Percentiles rank a stretch among this genome's conserved stretches.
These are phyloP conservation scores for Botrylloides violaceus DNA, from an alignment of 23 tunicate species.

Conservation along the genomic window DNA sequence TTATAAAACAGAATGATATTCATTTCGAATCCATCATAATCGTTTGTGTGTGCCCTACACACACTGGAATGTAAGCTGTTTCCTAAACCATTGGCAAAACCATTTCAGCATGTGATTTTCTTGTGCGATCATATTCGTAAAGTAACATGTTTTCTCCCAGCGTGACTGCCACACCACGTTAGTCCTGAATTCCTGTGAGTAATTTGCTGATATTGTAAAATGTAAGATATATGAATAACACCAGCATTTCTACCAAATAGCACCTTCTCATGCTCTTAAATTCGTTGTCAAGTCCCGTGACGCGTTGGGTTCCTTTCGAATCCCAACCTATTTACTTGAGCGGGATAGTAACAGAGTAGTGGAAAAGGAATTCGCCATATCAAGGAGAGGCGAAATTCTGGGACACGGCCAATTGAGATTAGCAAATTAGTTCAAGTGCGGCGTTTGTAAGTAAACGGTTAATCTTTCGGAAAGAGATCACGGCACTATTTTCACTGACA, in stretches of 20 bases:
- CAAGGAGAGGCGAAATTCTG: not conserved
- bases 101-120: too few relatives aligned
- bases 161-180: too few relatives aligned
- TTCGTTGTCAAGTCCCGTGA: not conserved
- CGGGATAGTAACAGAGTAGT: not conserved
- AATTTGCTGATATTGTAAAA: too few relatives aligned
- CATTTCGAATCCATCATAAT: too few relatives aligned
- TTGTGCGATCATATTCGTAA: too few relatives aligned
- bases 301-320: not conserved
- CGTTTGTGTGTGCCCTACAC: too few relatives aligned
- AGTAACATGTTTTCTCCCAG: too few relatives aligned
- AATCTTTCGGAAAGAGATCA: not conserved
- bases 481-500: not conserved
- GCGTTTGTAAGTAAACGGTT: not conserved
- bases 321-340: not conserved
- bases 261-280: not conserved
- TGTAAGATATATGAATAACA: too few relatives aligned
- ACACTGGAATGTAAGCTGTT: too few relatives aligned
- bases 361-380: not conserved
- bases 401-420: not conserved
- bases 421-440: not conserved
- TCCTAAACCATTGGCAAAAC: too few relatives aligned
- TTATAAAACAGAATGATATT: too few relatives aligned
- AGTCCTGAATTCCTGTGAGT: too few relatives aligned
- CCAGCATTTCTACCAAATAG: not conserved